Evolutionary conservation across 2,113 vertebrate species (phyloP).

Genomic region (Elanus axillaris): DNA sequence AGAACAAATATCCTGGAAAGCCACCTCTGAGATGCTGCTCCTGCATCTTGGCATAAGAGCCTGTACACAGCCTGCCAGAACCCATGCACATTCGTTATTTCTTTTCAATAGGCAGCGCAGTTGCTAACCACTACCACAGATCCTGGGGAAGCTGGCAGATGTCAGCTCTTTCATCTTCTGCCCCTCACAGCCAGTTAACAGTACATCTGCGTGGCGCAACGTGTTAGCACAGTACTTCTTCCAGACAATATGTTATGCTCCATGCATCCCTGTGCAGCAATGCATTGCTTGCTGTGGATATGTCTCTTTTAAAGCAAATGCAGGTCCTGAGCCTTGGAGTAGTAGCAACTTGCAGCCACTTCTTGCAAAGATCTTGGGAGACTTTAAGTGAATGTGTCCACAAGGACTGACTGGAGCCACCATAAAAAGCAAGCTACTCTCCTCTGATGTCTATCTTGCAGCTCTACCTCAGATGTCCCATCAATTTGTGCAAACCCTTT

Average conservation of each 20-base stretch:
- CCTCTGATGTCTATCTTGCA: neutral
- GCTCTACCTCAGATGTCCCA: neutral
- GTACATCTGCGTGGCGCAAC: neutral
- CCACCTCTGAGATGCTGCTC: neutral
- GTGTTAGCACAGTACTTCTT: neutral
- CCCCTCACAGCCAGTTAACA: neutral
- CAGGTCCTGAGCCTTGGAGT: neutral
- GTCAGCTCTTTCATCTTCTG: neutral
- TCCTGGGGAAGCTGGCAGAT: neutral
- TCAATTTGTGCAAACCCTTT: neutral
- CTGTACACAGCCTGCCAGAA: neutral
- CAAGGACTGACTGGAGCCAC: neutral
- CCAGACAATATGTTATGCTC: neutral
- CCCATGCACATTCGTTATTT: neutral
- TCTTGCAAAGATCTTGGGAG: neutral
- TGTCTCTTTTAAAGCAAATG: neutral
- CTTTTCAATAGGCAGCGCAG: neutral
- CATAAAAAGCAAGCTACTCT: neutral
- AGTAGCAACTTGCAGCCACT: neutral
- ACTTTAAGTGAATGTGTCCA: neutral
- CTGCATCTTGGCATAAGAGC: neutral
- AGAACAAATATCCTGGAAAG: neutral
- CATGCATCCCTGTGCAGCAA: neutral
- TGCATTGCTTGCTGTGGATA: neutral
- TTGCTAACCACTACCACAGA: neutral